A percentile compares a stretch with the other conserved stretches of the same genome.
These are phyloP conservation scores for Standfussiana lucernea DNA, from an alignment of 2,888 invertebrate genomes.

Conservation along the genomic window DNA sequence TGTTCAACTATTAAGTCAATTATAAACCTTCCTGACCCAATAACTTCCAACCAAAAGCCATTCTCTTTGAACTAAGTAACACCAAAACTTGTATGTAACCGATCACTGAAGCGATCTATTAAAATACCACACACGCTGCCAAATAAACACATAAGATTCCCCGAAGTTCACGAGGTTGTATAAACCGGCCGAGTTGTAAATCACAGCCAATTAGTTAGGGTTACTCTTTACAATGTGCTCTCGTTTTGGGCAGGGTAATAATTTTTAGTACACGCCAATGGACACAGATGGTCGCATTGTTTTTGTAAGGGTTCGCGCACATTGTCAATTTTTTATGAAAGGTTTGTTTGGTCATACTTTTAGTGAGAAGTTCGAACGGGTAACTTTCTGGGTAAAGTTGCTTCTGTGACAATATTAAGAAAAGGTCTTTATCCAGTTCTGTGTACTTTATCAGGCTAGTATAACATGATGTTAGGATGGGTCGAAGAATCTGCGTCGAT, in stretches of 20 bases:
- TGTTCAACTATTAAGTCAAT: slow-evolving; percentile 41
- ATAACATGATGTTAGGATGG: too few relatives aligned
- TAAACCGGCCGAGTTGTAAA: slow-evolving; percentile 83
- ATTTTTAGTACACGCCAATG: slow-evolving; percentile 67
- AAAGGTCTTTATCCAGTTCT: neutral
- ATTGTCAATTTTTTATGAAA: slow-evolving; percentile 18
- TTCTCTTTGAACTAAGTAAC: slow-evolving; percentile 49
- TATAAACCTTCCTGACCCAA: slow-evolving; percentile 31
- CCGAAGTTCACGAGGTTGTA: slow-evolving; percentile 74
- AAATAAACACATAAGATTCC: slow-evolving; percentile 71
- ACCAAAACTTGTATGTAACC: slow-evolving; percentile 49
- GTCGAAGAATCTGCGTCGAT: neutral
- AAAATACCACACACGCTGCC: slow-evolving; percentile 69
- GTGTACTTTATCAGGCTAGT: neutral
- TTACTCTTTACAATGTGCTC: slow-evolving; percentile 49
- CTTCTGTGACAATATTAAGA: neutral
- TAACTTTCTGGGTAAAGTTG: neutral
- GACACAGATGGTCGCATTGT: slow-evolving; percentile 65
- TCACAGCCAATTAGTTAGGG: slow-evolving; percentile 82
- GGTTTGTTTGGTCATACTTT: neutral
- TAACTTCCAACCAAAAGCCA: slow-evolving; percentile 28
- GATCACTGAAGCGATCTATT: slow-evolving; percentile 63
- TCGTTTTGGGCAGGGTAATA: slow-evolving; percentile 60
- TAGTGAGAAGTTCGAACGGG: neutral
- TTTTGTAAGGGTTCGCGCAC: slow-evolving; percentile 58